Evolutionary conservation across 2,888 invertebrate species (phyloP).

Genomic region (Cerastis leucographa): DNA sequence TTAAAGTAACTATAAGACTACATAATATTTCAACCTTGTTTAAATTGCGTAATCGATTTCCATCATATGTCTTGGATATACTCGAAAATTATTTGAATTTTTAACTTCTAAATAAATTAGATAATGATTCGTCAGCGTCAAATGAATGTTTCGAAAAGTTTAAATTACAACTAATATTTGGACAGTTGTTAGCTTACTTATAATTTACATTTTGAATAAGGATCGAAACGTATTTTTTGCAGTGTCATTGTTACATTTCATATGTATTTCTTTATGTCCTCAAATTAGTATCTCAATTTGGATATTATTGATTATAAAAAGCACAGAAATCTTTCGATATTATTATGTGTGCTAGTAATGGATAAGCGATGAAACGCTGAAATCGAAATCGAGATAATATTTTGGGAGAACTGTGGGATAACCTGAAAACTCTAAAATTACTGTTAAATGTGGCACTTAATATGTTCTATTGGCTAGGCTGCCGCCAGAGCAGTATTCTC

Average conservation of each 20-base stretch:
- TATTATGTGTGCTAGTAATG: not conserved
- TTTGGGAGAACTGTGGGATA: constrained; percentile 5
- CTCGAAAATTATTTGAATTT: constrained; percentile 12
- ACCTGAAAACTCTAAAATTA: not conserved
- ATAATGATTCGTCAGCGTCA: constrained; percentile 2
- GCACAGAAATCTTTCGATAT: not conserved
- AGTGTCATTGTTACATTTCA: constrained; percentile 45
- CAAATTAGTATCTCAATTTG: constrained; percentile 21
- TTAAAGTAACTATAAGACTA: constrained; percentile 19
- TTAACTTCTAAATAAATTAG: constrained; percentile 16
- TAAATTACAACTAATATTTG: constrained; percentile 38
- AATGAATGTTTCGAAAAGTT: constrained; percentile 1
- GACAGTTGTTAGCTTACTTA: constrained; percentile 39
- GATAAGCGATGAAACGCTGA: not conserved
- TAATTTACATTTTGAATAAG: constrained; percentile 27
- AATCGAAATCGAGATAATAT: constrained; percentile 6
- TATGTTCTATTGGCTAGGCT: constrained; percentile 19
- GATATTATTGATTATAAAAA: not conserved
- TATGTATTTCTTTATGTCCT: not conserved
- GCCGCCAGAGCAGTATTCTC: constrained; percentile 20
- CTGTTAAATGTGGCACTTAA: constrained; percentile 10
- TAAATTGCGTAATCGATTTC: not conserved
- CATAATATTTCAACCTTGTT: constrained; percentile 12
- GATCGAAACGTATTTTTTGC: constrained; percentile 42
- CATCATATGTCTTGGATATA: not conserved